phyloP scores from a whole-genome alignment of 2,113 vertebrate genomes.

The Chauna torquata region DNA sequence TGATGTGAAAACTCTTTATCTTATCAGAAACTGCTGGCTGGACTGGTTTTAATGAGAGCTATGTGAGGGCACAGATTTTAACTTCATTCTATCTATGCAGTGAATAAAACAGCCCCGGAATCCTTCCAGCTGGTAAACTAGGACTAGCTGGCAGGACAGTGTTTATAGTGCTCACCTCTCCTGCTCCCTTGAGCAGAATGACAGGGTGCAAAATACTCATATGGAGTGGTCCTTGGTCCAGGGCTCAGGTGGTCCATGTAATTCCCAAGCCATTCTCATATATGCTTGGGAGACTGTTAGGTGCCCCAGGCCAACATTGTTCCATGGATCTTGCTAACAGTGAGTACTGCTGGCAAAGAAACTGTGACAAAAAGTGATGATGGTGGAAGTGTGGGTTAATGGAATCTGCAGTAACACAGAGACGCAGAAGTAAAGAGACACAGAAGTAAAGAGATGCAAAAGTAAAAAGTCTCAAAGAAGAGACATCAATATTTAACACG shows the following conservation, averaged over 20 bases:
- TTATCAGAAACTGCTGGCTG: not conserved
- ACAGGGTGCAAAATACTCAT: not conserved
- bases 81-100: not conserved
- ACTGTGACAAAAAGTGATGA: not conserved
- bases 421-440: not conserved
- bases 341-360: not conserved
- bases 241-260: not conserved
- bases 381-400: not conserved
- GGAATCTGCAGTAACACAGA: not conserved
- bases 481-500: not conserved
- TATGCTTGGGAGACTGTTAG: not conserved
- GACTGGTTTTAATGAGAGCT: not conserved
- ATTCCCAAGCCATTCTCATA: not conserved
- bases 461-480: not conserved
- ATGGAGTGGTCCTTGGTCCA: not conserved
- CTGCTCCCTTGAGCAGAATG: not conserved
- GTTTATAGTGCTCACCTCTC: accelerated
- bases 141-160: not conserved
- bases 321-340: not conserved
- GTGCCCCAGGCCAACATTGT: not conserved
- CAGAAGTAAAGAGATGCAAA: too few relatives aligned
- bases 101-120: not conserved
- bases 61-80: not conserved
- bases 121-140: not conserved
- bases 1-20: not conserved